These are phyloP conservation scores for Pecten maximus DNA, from an alignment of 2,888 invertebrate species.

Conservation along the genomic window DNA sequence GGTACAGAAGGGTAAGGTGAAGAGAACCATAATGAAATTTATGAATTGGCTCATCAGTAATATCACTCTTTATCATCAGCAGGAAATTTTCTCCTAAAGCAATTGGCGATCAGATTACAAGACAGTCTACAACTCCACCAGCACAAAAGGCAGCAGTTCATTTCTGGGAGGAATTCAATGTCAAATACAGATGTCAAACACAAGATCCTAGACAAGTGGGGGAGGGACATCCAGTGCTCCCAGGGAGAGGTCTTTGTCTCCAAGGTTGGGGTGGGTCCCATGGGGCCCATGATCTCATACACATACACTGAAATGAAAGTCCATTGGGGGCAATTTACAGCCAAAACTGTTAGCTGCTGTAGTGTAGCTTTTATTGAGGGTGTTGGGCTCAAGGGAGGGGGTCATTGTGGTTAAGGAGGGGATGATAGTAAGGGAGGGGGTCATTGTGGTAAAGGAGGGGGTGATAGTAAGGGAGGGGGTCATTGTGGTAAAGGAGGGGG, in stretches of 20 bases:
- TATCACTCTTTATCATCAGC: conserved; percentile 1
- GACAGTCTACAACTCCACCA: not conserved
- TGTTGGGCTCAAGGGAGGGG: not conserved
- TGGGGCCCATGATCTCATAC: not conserved
- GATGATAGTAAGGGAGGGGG: not conserved
- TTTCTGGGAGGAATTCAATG: not conserved
- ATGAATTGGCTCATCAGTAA: conserved; percentile 10
- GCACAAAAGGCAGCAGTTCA: not conserved
- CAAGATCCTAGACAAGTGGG: not conserved
- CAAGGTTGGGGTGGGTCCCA: not conserved
- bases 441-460: not conserved
- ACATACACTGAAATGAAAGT: not conserved
- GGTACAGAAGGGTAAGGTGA: not conserved
- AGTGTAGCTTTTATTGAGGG: not conserved
- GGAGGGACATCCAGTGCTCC: not conserved
- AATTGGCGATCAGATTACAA: conserved; percentile 17
- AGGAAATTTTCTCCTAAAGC: not conserved
- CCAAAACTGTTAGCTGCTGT: not conserved
- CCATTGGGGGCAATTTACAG: not conserved
- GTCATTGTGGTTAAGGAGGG: not conserved
- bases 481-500: not conserved
- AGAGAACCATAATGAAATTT: conserved; percentile 11
- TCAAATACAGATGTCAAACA: not conserved
- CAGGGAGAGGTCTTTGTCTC: not conserved
- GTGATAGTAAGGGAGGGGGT: not conserved